A percentile compares a stretch with the other conserved stretches of the same genome.
Evolutionary conservation across 2,797 vertebrate species (phyloP).

Genomic region (Telmatherina bonti): DNA sequence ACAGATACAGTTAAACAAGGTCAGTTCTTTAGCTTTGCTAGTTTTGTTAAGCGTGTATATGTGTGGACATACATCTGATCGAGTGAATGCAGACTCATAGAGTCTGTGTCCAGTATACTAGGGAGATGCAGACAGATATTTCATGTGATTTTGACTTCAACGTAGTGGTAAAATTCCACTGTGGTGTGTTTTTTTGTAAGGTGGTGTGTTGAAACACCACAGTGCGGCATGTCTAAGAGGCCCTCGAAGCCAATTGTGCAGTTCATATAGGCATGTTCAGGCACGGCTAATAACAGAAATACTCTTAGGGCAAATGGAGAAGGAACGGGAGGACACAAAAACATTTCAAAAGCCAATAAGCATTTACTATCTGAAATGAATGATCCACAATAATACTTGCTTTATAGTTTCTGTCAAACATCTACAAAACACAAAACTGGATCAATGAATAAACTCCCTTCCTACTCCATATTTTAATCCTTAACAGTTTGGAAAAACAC

Average conservation of each 20-base stretch:
- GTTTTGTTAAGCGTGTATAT: slow-evolving; percentile 9
- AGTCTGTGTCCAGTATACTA: slow-evolving; percentile 40
- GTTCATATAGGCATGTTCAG: slow-evolving; percentile 57
- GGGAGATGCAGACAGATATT: slow-evolving; percentile 43
- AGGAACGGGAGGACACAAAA: slow-evolving; percentile 35
- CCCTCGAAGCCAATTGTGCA: slow-evolving; percentile 39
- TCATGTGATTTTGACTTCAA: slow-evolving; percentile 55
- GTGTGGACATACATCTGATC: slow-evolving; percentile 17
- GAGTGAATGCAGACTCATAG: slow-evolving; percentile 25
- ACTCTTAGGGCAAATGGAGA: too few relatives aligned
- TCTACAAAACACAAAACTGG: background rate
- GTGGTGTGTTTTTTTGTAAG: slow-evolving; percentile 48
- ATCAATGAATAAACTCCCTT: background rate
- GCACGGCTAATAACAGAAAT: slow-evolving; percentile 64
- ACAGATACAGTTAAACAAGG: slow-evolving; percentile 59
- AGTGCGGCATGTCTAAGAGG: slow-evolving; percentile 23
- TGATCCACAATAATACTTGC: too few relatives aligned
- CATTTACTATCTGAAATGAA: background rate
- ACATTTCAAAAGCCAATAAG: background rate
- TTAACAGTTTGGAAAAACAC: too few relatives aligned
- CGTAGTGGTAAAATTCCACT: slow-evolving; percentile 67
- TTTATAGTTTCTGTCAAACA: background rate
- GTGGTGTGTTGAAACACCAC: slow-evolving; percentile 41
- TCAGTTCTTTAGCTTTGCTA: slow-evolving; percentile 46
- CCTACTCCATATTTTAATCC: too few relatives aligned